A percentile compares a stretch with the other conserved stretches of the same genome.
Evolutionary conservation across 2,797 vertebrate genomes (phyloP).

Genomic region (Peromyscus nudipes): DNA sequence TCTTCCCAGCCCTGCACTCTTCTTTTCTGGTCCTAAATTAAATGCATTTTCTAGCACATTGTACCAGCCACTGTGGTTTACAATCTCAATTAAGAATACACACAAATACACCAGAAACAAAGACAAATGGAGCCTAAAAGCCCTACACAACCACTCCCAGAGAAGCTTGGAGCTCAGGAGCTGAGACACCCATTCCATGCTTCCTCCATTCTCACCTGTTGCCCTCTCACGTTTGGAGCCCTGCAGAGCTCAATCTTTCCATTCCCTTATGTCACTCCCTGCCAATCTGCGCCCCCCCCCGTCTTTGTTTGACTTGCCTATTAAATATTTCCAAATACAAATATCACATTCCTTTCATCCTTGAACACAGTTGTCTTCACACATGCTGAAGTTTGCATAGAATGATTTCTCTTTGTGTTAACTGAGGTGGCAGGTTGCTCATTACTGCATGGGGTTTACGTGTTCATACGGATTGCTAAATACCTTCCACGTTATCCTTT

Average conservation of each 20-base stretch:
- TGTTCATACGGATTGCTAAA: slow-evolving; percentile 69
- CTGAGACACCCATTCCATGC: not conserved
- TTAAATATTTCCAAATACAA: slow-evolving; percentile 70
- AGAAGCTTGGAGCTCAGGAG: not conserved
- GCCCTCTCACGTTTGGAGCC: not conserved
- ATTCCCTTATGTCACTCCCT: not conserved
- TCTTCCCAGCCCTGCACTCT: not conserved
- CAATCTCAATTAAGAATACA: not conserved
- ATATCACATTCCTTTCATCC: slow-evolving; percentile 66
- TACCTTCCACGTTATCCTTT: slow-evolving; percentile 62
- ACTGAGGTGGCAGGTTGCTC: slow-evolving; percentile 56
- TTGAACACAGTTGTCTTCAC: slow-evolving; percentile 50
- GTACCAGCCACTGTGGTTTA: not conserved
- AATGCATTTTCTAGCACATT: not conserved
- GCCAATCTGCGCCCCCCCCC: not conserved
- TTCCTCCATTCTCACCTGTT: not conserved
- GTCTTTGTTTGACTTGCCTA: slow-evolving; percentile 66
- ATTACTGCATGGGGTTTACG: slow-evolving; percentile 41
- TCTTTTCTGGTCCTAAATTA: not conserved
- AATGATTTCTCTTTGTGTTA: slow-evolving; percentile 65
- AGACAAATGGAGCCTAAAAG: not conserved
- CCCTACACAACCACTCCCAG: not conserved
- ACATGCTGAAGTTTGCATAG: slow-evolving; percentile 59
- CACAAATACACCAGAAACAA: not conserved
- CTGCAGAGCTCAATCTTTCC: not conserved